Evolutionary conservation across 2,888 invertebrate species (phyloP).

Genomic region (Marasmarcha lunaedactyla): DNA sequence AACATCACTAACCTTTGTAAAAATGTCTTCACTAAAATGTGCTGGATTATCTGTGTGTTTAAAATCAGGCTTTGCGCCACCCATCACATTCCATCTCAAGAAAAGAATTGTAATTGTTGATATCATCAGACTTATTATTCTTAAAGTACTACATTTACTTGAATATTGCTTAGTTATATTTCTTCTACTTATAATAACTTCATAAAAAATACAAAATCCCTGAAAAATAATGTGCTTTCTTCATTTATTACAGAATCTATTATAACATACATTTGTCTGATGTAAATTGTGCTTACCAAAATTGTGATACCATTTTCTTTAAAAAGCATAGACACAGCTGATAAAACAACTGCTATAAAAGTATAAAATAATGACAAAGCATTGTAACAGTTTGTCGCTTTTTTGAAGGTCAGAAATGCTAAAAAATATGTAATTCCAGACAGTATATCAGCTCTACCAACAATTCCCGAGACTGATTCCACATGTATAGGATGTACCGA

Average conservation of each 20-base stretch:
- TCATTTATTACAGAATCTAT: too few relatives aligned
- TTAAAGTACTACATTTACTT: conserved; percentile 30
- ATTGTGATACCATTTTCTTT: conserved; percentile 95
- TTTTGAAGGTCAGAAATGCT: conserved; percentile 76
- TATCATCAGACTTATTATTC: conserved; percentile 59
- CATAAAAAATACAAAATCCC: conserved; percentile 77
- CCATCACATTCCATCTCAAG: conserved; percentile 82
- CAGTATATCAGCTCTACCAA: conserved; percentile 92
- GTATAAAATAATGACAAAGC: conserved; percentile 26
- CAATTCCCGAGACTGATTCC: conserved; percentile 92
- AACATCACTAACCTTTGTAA: conserved; percentile 75
- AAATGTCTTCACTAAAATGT: conserved; percentile 76
- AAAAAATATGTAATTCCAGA: conserved; percentile 82
- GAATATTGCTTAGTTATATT: conserved; percentile 5
- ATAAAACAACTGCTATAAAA: conserved; percentile 37
- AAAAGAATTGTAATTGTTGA: conserved; percentile 69
- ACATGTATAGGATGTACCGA: conserved; percentile 93
- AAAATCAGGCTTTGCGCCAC: conserved; percentile 82
- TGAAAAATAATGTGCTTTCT: too few relatives aligned
- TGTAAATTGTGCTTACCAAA: conserved; percentile 80
- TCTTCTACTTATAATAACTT: conserved; percentile 45
- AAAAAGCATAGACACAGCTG: conserved; percentile 81
- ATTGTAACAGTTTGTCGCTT: conserved; percentile 21
- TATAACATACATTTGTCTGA: too few relatives aligned
- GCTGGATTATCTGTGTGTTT: conserved; percentile 92